Conservation (phyloP, 2,888 invertebrate species). For the Mayetiola destructor region DNA sequence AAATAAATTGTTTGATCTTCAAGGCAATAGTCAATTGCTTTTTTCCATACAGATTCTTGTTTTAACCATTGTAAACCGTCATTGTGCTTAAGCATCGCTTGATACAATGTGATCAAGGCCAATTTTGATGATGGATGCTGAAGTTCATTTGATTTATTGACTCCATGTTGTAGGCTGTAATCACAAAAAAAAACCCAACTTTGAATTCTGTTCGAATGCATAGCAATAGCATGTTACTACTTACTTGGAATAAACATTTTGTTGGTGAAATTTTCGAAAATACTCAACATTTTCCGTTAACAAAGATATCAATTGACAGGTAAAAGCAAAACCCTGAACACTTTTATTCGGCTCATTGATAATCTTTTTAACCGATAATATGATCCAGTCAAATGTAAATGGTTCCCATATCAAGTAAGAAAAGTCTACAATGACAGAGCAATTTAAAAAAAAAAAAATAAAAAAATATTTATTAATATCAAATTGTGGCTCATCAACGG, state of each 20-base stretch:
- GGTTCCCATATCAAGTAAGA: not conserved
- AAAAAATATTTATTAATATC: not conserved
- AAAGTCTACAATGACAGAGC: not conserved
- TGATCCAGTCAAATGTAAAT: not conserved
- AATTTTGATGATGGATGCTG: conserved; percentile 48
- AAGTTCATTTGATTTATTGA: conserved; percentile 22
- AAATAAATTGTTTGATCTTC: conserved; percentile 57
- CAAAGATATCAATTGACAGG: not conserved
- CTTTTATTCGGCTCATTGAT: not conserved
- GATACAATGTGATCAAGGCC: conserved; percentile 49
- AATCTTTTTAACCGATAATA: not conserved
- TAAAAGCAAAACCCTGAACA: not conserved
- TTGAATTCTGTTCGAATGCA: not conserved
- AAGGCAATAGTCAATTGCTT: conserved; percentile 47
- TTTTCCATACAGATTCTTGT: conserved; percentile 47
- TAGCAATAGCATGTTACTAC: not conserved
- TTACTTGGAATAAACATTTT: not conserved
- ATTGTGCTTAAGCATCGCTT: conserved; percentile 44
- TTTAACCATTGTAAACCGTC: conserved; percentile 52
- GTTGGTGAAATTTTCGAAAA: not conserved
- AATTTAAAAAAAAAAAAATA: not conserved
- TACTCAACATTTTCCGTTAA: not conserved
- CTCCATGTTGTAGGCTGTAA: conserved; percentile 24
- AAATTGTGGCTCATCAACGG: too few species aligned
- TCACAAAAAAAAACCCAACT: not conserved